Evolutionary conservation across 2,888 invertebrate genomes (phyloP), one percentile per base, ranked within the genome.

Genomic region (Parapristionchus giblindavisi): DNA sequence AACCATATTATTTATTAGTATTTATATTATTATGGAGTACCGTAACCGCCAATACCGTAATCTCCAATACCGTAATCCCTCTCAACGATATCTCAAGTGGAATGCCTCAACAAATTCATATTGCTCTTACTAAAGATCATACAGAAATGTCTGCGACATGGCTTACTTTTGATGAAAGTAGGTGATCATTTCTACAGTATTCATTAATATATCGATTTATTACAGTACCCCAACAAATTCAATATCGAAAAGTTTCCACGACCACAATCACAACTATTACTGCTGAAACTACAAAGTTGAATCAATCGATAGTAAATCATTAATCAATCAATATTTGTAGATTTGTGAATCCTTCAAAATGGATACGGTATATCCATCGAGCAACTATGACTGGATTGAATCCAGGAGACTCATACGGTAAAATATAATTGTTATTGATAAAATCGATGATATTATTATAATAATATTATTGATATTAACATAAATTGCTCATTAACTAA

Each of bases 351-450:
- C n/a, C n/a, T n/a, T n/a, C n/a, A n/a, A n/a, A n/a, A n/a, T n/a
- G 11, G 17, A 48, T 75, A 6, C 76, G 85, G 27, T 94, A 92
- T 89, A 93, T 95, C 77, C 95, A 95, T 88, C 91, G 92, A 86
- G 94, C 93, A 27, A 87, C 87, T 54, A 87, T 95, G 73, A 80
- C 75, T 0, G 76, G 80, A 40, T 77, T 81, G 34, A 77, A 77
- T 43, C 79, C 78, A 8, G 68, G 75, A 14, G 78, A 83, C 0
- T 77, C 77, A 27, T 87, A 86, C 72, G 81, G 85, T 84, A 63
- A 40, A 75, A 68, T 52, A 34, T 61, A 36, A 4, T 72, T 61
- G 54, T 21, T 32, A 6, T 4, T 21, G 27, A 36, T 24, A 8
- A 27, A 38, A 21, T 14, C 48, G 17, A 48, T 21, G 17, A 21